Evolutionary conservation across 2,888 invertebrate genomes (phyloP), one percentile per base, ranked within the genome.

Genomic region (Gastrophysa polygoni): DNA sequence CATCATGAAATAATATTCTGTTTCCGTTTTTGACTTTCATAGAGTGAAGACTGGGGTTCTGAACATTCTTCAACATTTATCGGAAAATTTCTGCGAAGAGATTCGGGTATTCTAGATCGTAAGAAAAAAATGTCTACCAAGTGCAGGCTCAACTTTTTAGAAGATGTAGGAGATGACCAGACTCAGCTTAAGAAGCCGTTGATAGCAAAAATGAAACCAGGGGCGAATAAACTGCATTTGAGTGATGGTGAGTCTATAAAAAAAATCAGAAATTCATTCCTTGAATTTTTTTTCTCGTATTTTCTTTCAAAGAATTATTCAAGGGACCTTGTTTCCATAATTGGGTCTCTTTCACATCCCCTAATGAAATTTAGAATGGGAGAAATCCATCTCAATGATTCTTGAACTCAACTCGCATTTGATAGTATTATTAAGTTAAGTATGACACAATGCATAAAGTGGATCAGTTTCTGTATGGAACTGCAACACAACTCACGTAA

Each of bases 11-110:
- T 4, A 52, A 51, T 59, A 29, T 14, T 28, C n/a, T 11, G 29
- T 18, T 55, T 66, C n/a, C n/a, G n/a, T n/a, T 20, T 56, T 54
- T 58, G 62, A 58, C 48, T 47, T 71, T 63, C 34, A n/a, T 70
- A 88, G 87, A 88, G 88, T 58, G 90, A 90, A 73, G 90, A 89
- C 77, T 89, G 88, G 80, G 88, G 88, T 65, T 91, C 91, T 1
- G 91, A 91, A 76, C 85, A 88, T 71, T 89, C 90, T 2, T 89
- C 89, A 1, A 86, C 87, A 68, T 83, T 89, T 57, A 86, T 90
- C 58, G 87, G 88, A 24, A 86, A 88, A 70, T 86, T 90, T 77
- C 83, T 89, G 50, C 82, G 87, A 32, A 83, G 88, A 62, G 88
- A 89, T 76, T 85, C 86, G 5, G 86, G 83, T 67, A 78, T 83